Evolutionary conservation across 2,797 vertebrate genomes (phyloP).

Genomic region (Florisuga fusca): DNA sequence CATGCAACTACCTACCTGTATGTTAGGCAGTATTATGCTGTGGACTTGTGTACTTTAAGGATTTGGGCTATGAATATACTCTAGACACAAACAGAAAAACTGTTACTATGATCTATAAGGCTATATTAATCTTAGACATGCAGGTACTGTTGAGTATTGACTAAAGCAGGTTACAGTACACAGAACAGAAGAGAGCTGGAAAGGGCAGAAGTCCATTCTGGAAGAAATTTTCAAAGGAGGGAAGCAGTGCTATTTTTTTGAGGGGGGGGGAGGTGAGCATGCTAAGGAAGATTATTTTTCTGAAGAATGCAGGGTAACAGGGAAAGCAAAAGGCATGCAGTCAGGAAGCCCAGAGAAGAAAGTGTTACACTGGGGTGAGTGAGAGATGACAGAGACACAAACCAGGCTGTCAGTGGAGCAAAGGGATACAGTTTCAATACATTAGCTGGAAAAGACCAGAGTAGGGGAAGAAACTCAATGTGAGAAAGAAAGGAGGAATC

Average conservation of each 20-base stretch:
- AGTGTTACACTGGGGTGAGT: neutral
- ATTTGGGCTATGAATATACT: neutral
- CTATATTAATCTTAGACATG: neutral
- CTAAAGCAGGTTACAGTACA: neutral
- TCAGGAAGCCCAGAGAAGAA: neutral
- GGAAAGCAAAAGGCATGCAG: neutral
- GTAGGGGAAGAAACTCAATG: neutral
- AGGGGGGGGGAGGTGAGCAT: fast-evolving
- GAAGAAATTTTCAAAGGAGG: neutral
- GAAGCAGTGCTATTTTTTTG: neutral
- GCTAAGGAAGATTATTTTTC: neutral
- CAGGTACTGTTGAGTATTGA: neutral
- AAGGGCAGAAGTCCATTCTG: neutral
- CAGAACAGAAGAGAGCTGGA: neutral
- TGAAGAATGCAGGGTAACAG: neutral
- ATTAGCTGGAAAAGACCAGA: neutral
- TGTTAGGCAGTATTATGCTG: neutral
- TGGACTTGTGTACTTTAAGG: neutral
- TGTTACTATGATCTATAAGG: neutral
- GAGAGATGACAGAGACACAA: slow-evolving; percentile 1
- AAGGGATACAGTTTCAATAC: neutral
- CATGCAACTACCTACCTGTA: neutral
- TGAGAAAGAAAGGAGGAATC: neutral
- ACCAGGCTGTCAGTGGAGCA: neutral
- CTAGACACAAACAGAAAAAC: neutral